A percentile compares a stretch with the other conserved stretches of the same genome.
phyloP scores from a whole-genome alignment of 1,140 invertebrate genomes.

The Trichonephila clavipes region DNA sequence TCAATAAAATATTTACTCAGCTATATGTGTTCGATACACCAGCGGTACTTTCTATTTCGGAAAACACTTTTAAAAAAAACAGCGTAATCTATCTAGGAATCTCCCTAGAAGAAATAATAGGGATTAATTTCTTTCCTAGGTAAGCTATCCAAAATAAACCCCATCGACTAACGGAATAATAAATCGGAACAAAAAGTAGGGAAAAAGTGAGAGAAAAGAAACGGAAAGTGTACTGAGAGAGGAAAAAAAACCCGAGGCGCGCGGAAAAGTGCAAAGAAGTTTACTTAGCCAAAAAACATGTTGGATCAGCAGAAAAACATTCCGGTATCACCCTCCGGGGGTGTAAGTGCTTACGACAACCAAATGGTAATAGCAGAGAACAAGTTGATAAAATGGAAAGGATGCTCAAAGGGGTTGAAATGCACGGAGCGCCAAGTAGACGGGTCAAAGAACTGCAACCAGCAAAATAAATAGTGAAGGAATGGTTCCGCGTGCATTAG shows the following conservation, averaged over 20 bases:
- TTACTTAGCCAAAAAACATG: constrained; percentile 12
- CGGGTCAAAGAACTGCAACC: constrained; percentile 12
- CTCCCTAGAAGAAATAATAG: background rate
- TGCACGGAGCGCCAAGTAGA: background rate
- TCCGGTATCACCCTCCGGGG: background rate
- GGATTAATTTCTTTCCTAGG: background rate
- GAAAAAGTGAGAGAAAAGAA: background rate
- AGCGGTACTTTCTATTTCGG: background rate
- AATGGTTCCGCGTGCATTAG: background rate
- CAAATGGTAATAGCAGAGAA: background rate
- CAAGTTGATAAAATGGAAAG: background rate
- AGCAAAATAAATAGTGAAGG: background rate
- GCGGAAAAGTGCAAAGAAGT: too few relatives aligned
- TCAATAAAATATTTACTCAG: background rate
- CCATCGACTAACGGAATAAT: background rate
- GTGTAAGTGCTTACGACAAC: background rate
- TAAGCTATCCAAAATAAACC: background rate
- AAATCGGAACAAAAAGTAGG: background rate
- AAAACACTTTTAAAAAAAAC: background rate
- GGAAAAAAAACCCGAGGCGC: too few relatives aligned
- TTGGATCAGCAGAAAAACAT: constrained; percentile 15
- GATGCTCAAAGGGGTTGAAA: background rate
- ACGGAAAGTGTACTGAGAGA: background rate
- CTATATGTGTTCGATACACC: background rate
- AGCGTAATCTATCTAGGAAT: background rate